Percentiles rank a stretch among this genome's conserved stretches.
Conservation (phyloP, 2,888 invertebrate species). For the Trichogramma evanescens region DNA sequence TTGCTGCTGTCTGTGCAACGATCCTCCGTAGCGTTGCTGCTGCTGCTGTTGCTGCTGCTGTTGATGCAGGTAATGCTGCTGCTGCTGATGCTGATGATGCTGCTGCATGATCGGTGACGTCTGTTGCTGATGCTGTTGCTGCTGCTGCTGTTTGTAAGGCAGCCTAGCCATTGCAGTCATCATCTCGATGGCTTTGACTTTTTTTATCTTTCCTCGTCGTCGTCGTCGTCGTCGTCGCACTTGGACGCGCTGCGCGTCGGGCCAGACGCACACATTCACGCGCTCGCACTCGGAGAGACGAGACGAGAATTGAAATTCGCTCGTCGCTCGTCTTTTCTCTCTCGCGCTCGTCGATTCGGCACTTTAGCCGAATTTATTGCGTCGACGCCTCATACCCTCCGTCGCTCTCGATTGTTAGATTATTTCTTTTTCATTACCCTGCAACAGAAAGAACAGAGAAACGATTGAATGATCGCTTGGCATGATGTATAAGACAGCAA, state of each 20-base stretch:
- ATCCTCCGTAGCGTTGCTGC: neutral
- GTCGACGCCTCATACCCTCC: constrained; percentile 40
- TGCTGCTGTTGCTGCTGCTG: constrained; percentile 19
- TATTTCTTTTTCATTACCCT: no score
- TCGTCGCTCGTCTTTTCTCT: neutral
- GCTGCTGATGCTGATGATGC: constrained; percentile 35
- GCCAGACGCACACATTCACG: neutral
- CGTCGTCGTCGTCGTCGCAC: constrained; percentile 1
- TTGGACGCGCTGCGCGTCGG: neutral
- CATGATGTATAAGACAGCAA: no score
- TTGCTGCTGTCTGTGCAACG: constrained; percentile 2
- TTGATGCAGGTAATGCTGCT: constrained; percentile 10
- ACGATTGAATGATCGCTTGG: no score
- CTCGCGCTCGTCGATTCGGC: neutral
- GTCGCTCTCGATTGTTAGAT: constrained; percentile 22
- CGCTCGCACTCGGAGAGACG: neutral
- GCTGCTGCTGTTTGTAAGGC: constrained; percentile 42
- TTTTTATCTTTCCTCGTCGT: constrained; percentile 14
- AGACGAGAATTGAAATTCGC: no score
- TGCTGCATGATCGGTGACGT: constrained; percentile 6
- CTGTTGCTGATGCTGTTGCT: constrained; percentile 25
- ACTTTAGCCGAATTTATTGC: constrained; percentile 31
- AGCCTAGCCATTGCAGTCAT: constrained; percentile 46
- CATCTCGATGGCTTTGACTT: constrained; percentile 30
- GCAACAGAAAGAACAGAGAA: no score